These are phyloP conservation scores for Chymomyza caudatula DNA, from an alignment of 2,888 invertebrate species.

Conservation along the genomic window DNA sequence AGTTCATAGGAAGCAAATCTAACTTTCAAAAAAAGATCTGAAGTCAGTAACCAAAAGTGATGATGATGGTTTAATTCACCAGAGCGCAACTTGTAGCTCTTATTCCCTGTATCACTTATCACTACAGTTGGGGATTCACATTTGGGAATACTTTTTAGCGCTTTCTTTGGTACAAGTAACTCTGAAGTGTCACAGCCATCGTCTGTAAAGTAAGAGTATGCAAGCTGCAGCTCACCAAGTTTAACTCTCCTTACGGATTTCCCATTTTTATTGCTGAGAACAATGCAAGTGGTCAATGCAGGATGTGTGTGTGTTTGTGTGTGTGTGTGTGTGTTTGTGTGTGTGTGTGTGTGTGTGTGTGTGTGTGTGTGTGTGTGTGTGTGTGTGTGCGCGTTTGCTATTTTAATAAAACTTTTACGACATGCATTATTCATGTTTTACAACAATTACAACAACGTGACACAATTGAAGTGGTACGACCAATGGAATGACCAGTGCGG, in stretches of 20 bases:
- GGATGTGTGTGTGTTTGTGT: too few relatives aligned
- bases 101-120: too few relatives aligned
- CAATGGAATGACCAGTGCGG: constrained; percentile 26
- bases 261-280: background rate
- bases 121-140: too few relatives aligned
- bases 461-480: background rate
- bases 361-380: constrained; percentile 40
- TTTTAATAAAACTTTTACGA: constrained; percentile 62
- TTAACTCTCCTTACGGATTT: background rate
- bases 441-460: constrained; percentile 50
- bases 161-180: too few relatives aligned
- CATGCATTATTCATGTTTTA: constrained; percentile 66
- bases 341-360: constrained; percentile 37
- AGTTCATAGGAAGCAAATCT: too few relatives aligned
- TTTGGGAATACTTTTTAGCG: too few relatives aligned
- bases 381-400: constrained; percentile 42
- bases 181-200: too few relatives aligned
- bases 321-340: constrained; percentile 38
- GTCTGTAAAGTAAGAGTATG: constrained; percentile 11
- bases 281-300: background rate
- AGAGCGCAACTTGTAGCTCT: too few relatives aligned
- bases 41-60: too few relatives aligned
- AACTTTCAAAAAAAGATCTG: too few relatives aligned
- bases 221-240: background rate
- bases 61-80: too few relatives aligned